These are phyloP conservation scores for Nycteola revayana DNA, from an alignment of 2,888 invertebrate species.

Conservation along the genomic window DNA sequence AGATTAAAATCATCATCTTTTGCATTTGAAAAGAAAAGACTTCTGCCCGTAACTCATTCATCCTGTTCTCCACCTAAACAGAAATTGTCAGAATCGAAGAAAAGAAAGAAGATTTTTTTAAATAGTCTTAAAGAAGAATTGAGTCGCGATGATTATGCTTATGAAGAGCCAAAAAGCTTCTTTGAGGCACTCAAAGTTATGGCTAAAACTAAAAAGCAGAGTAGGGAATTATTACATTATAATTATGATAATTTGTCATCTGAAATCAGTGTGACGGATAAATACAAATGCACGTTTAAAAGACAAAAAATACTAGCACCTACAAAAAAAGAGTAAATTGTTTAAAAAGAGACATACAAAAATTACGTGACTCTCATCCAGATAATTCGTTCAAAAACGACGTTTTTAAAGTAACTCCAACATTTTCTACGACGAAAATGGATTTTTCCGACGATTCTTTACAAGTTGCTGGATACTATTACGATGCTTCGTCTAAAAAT, in stretches of 20 bases:
- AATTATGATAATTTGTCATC: constrained; percentile 3
- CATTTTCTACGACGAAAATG: neutral
- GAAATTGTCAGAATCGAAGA: constrained; percentile 24
- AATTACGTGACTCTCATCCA: too few species aligned
- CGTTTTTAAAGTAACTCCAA: neutral
- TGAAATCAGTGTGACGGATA: constrained; percentile 3
- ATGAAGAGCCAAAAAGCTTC: constrained; percentile 50
- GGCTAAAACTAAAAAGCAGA: constrained; percentile 45
- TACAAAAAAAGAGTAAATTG: too few species aligned
- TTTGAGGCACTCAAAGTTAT: constrained; percentile 55
- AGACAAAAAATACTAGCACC: constrained; percentile 37
- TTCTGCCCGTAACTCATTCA: too few species aligned
- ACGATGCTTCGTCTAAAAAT: constrained; percentile 17
- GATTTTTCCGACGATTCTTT: constrained; percentile 41
- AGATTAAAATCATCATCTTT: too few species aligned
- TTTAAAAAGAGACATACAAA: too few species aligned
- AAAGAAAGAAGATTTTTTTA: constrained; percentile 41
- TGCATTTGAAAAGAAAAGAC: too few species aligned
- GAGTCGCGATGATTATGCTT: constrained; percentile 25
- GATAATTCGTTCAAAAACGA: neutral
- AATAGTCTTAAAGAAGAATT: constrained; percentile 51
- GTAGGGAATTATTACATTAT: constrained; percentile 24
- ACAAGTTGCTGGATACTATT: constrained; percentile 44
- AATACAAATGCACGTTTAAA: constrained; percentile 38
- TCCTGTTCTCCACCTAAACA: too few species aligned